Base-by-base conservation (phyloP, 2,888 invertebrate species). In the Lasioglossum leucozonium region DNA sequence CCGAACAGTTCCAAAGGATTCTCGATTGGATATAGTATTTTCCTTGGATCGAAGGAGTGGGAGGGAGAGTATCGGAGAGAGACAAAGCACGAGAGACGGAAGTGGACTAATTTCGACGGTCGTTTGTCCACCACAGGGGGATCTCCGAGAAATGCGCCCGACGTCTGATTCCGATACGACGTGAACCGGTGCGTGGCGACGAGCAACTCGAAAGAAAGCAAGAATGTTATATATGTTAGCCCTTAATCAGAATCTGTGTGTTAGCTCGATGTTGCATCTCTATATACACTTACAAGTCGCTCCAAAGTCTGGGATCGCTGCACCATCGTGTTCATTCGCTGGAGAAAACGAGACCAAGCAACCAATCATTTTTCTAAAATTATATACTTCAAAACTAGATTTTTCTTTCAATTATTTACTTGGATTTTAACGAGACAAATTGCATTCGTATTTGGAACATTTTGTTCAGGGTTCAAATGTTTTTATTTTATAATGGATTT, bases 191-290 rank as follows among this genome's bases (percentile, higher is more conserved):
- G 82, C 85, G 85, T 47, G 47, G 76, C 79, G 58, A 76, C 79
- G 75, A 86, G 81, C 73, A 85, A 80, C 79, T 82, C 85, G 76
- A 75, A 72, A 71, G n/a, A 84, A 75, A 51, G 81, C 88, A 86
- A 86, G 78, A 87, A 88, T 86, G 87, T 85, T 77, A 69, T 62
- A 62, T 40, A 84, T 89, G 88, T 90, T 90, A 90, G 89, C 82
- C 81, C 82, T 82, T 83, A 86, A 87, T 87, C 65, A 83, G 51
- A 74, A 87, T 79, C 78, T 90, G 72, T 91, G 85, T 91, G 89
- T 89, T 89, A 91, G 87, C 88, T 92, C 90, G 91, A 88, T 92
- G 92, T 92, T 92, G 92, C 92, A 92, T 92, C 80, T 87, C 62
- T 73, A 67, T 67, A 67, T 51, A 51, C 67, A 37, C 37, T n/a